These are phyloP conservation scores for Diabrotica virgifera DNA, from an alignment of 1,140 invertebrate species.

Conservation along the genomic window DNA sequence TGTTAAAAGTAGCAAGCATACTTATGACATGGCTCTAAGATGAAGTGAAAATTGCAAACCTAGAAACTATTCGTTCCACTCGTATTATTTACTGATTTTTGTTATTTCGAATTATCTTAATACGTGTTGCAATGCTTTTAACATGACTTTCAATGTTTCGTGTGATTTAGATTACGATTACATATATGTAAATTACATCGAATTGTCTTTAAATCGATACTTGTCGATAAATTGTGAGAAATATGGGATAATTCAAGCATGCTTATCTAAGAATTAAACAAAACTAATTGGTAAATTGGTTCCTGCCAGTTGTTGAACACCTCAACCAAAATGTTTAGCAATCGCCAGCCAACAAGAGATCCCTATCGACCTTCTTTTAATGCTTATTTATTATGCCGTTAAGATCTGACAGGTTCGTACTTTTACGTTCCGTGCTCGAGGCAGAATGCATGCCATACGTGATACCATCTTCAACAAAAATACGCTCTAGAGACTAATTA, in stretches of 20 bases:
- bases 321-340: neutral
- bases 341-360: constrained; percentile 7
- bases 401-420: constrained; percentile 18
- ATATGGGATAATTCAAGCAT: neutral
- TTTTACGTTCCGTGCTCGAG: constrained; percentile 4
- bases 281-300: neutral
- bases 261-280: neutral
- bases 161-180: too few relatives aligned
- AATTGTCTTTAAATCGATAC: too few relatives aligned
- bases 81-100: too few relatives aligned
- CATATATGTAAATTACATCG: too few relatives aligned
- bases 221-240: too few relatives aligned
- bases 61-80: too few relatives aligned
- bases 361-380: constrained; percentile 7
- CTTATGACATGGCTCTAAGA: too few relatives aligned
- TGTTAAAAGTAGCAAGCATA: too few relatives aligned
- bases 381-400: constrained; percentile 17
- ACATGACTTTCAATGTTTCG: too few relatives aligned
- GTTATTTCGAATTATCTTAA: too few relatives aligned
- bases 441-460: constrained; percentile 8
- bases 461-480: constrained; percentile 16
- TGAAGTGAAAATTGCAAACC: too few relatives aligned
- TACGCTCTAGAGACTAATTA: constrained; percentile 12
- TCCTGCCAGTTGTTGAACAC: neutral
- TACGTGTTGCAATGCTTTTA: too few relatives aligned